Conservation (phyloP, 92 coral and sea anemone species). For the Siderastrea radians region DNA sequence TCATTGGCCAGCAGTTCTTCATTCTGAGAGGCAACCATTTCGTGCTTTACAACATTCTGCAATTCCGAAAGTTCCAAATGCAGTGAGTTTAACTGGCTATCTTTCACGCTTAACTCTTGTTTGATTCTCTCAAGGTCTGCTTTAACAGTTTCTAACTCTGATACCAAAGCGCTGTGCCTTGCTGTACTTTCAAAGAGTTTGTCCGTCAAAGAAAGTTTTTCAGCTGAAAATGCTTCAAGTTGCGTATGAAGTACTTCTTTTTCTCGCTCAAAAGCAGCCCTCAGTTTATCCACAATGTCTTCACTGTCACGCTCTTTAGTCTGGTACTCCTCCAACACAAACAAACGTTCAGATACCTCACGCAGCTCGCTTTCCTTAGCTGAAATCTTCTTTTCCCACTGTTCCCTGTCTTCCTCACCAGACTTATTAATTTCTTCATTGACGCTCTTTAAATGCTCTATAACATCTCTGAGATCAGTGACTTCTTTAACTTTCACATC, state of each 20-base stretch:
- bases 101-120: slow-evolving; percentile 19
- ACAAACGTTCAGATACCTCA: slow-evolving; percentile 1
- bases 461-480: slow-evolving; percentile 29
- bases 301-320: slow-evolving; percentile 16
- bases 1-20: slow-evolving; percentile 12
- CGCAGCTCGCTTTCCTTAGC: slow-evolving; percentile 23
- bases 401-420: slow-evolving; percentile 3
- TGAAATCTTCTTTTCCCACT: slow-evolving; percentile 7
- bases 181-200: slow-evolving; percentile 9
- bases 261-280: slow-evolving; percentile 50
- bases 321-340: slow-evolving; percentile 10
- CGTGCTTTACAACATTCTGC: slow-evolving; percentile 32
- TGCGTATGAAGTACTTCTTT: not conserved
- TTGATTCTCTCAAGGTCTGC: slow-evolving; percentile 15
- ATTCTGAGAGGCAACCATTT: slow-evolving; percentile 22
- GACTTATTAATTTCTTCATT: slow-evolving; percentile 32
- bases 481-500: slow-evolving; percentile 23
- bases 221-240: slow-evolving; percentile 10
- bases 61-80: slow-evolving; percentile 22
- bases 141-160: slow-evolving; percentile 16
- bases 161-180: not conserved
- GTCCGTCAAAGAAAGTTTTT: slow-evolving; percentile 13
- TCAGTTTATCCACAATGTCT: not conserved
- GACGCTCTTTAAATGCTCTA: slow-evolving; percentile 40
- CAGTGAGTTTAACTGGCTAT: slow-evolving; percentile 12